Evolutionary conservation across 1,140 invertebrate species (phyloP), one percentile per base, ranked within the genome.

Genomic region (Cephus cinctus): DNA sequence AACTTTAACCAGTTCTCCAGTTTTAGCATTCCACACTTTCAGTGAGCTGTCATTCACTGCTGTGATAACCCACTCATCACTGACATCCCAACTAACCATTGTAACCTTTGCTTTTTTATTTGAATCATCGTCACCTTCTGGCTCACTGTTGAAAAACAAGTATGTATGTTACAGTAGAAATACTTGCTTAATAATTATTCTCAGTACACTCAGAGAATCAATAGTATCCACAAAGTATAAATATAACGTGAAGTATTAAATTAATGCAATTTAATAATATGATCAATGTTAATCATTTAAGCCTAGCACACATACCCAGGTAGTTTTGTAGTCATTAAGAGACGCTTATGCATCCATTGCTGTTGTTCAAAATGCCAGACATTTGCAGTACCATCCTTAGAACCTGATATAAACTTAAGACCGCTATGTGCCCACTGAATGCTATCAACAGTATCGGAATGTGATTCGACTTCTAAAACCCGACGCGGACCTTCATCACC

Each of bases 11-110:
- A 92, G 69, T 52, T 83, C 77, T 9, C 85, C 87, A 15, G 77
- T 81, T 25, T 74, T 75, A 9, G 85, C 75, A 67, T 94, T 85
- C 96, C 96, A 98, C n/a, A 98, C 87, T 82, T 94, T 92, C 14
- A 96, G 76, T 1, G 81, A 71, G 52, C 63, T 73, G 78, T 96
- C 91, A 67, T 84, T 91, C 1, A 93, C 89, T 1, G 96, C 93
- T 0, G 95, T 98, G 4, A 98, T 83, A 12, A 97, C 89, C 69
- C 83, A 88, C 12, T 82, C 77, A 71, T 98, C 96, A 43, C 92
- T 91, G 32, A 81, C 78, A 74, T 90, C 92, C 96, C 96, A 99
- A 22, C 86, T 86, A 3, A 98, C 94, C 94, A 98, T 98, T 1
- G 92, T 96, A 1, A 98, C 94, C 75, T 89, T 86, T 11, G 87